Evolutionary conservation across 2,888 invertebrate genomes (phyloP), one percentile per base, ranked within the genome.

Genomic region (Colletes collaris): DNA sequence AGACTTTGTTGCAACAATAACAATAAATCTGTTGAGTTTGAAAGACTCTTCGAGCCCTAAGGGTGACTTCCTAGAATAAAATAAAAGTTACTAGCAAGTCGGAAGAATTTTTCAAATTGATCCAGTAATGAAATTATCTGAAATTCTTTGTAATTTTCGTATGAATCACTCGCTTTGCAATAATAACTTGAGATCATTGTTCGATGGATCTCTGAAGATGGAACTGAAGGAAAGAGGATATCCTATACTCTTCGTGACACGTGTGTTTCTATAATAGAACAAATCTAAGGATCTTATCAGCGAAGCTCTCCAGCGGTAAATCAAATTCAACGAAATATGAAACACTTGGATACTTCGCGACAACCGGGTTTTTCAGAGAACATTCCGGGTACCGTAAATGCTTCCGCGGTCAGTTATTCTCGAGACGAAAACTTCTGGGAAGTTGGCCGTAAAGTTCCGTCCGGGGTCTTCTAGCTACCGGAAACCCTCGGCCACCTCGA

Each of bases 361-460:
- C 76, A 79, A 70, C 63, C 7, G 53, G 71, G 66, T 53, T 76
- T 27, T 79, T 79, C 67, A 64, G 63, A 65, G 79, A 79, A 58
- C 76, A 76, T 79, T 76, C 67, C 76, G 67, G 59, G 59, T 65
- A 40, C 58, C 59, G 72, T 79, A 77, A 79, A 77, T 79, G 72
- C 79, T 77, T 77, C 72, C 71, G 72, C 53, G 79, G 79, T 79
- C 79, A 79, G 59, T 72, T 68, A 77, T 77, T 59, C 58, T 40
- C 64, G 35, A 46, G 72, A 65, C 67, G 72, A 65, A 72, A 79
- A 79, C 77, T 77, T 65, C 27, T 4, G 37, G 7, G 52, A 79
- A 77, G 68, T 79, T 79, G 19, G 6, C 68, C 66, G n/a, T 60
- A 62, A 68, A 65, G 72, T 83, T 81, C 59, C 69, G n/a, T 69